These are phyloP conservation scores for Neodiprion virginianus DNA, from an alignment of 1,140 invertebrate species.

Conservation along the genomic window DNA sequence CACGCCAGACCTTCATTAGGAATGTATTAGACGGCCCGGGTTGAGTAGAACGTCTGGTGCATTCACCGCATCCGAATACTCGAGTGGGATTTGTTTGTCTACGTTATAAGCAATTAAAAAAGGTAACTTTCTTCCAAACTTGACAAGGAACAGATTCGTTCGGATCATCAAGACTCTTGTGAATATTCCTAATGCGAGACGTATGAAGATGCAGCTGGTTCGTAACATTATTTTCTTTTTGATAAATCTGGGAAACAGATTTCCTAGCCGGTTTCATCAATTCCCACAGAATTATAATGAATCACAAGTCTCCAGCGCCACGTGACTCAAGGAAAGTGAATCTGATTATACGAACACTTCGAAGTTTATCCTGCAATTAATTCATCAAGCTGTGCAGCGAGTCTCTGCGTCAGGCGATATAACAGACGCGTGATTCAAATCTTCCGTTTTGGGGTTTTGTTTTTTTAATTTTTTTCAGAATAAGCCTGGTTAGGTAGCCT, in stretches of 20 bases:
- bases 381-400: neutral
- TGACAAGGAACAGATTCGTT: neutral
- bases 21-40: neutral
- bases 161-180: neutral
- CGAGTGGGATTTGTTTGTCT: neutral
- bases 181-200: too few relatives aligned
- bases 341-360: neutral
- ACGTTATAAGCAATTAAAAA: neutral
- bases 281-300: neutral
- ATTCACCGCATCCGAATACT: neutral
- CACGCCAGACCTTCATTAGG: neutral
- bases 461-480: neutral
- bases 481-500: neutral
- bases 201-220: too few relatives aligned
- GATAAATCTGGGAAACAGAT: neutral
- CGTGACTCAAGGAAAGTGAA: neutral
- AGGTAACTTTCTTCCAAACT: neutral
- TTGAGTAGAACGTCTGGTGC: neutral
- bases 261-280: neutral
- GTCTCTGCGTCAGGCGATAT: neutral
- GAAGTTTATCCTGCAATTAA: neutral
- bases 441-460: too few relatives aligned
- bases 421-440: neutral
- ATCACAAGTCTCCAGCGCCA: neutral
- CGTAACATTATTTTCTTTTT: too few relatives aligned